phyloP scores from a whole-genome alignment of 2,888 invertebrate genomes.

The Escarpia spicata region DNA sequence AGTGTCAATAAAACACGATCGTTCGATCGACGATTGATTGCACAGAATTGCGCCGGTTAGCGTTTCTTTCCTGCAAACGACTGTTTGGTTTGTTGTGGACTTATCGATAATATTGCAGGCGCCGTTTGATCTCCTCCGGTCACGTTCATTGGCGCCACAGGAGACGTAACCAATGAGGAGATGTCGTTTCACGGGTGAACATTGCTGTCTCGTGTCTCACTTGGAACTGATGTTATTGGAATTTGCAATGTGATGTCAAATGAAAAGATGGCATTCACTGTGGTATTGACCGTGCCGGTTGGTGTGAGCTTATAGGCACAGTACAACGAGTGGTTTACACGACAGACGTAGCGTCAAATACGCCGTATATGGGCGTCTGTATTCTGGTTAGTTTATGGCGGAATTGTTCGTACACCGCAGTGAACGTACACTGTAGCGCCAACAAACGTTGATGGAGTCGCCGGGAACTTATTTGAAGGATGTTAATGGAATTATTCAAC shows the following conservation, averaged over 20 bases:
- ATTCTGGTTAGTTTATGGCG: no score
- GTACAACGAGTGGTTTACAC: no score
- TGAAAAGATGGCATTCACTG: background rate
- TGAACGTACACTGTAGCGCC: no score
- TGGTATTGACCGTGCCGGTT: background rate
- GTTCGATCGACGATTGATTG: conserved; percentile 2
- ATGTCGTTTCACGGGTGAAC: background rate
- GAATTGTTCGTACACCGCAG: no score
- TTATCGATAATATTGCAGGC: background rate
- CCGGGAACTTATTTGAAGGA: no score
- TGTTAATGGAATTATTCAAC: background rate
- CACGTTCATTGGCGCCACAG: background rate
- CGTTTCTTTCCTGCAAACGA: background rate
- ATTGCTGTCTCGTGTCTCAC: background rate
- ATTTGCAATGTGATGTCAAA: background rate
- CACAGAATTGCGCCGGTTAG: background rate
- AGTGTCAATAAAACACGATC: background rate
- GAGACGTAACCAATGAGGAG: background rate
- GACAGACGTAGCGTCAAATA: no score
- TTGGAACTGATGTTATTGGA: background rate
- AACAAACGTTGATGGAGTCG: no score
- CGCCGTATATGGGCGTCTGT: no score
- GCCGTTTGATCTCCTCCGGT: background rate
- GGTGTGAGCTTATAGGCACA: no score
- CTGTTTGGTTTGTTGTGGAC: background rate